These are phyloP conservation scores for Vipera latastei DNA, from an alignment of 2,797 vertebrate species.

Conservation along the genomic window DNA sequence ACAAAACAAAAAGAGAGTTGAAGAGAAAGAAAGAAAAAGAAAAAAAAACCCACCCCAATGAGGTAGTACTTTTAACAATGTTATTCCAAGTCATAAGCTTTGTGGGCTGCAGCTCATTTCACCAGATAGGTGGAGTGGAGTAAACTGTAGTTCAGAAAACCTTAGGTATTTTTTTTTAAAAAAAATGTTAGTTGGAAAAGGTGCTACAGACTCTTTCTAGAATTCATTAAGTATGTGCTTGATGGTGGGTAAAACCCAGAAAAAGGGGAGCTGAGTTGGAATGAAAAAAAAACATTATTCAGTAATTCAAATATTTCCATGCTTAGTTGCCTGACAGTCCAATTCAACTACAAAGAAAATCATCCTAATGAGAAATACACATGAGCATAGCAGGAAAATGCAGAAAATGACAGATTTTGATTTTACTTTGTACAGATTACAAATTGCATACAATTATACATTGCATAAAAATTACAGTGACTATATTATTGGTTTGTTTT, in stretches of 20 bases:
- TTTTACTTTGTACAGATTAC: background rate
- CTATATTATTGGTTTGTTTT: background rate
- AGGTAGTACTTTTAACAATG: background rate
- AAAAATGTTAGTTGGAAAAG: background rate
- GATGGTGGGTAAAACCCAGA: background rate
- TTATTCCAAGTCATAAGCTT: background rate
- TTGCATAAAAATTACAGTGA: background rate
- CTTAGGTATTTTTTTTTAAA: background rate
- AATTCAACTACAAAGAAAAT: background rate
- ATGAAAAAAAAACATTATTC: background rate
- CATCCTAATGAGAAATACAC: background rate
- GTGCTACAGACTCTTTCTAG: background rate
- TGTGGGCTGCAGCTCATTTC: background rate
- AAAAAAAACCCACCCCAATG: background rate
- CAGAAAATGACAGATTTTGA: background rate
- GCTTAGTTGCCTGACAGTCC: background rate
- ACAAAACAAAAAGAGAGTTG: too few species aligned
- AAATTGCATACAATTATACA: background rate
- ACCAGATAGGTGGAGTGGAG: background rate
- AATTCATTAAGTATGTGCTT: background rate
- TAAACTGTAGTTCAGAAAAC: background rate
- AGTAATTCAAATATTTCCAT: background rate
- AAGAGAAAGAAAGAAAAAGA: too few species aligned
- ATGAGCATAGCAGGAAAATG: background rate
- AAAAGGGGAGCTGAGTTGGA: background rate